Evolutionary conservation across 2,113 vertebrate genomes (phyloP).

Genomic region (Chauna torquata): DNA sequence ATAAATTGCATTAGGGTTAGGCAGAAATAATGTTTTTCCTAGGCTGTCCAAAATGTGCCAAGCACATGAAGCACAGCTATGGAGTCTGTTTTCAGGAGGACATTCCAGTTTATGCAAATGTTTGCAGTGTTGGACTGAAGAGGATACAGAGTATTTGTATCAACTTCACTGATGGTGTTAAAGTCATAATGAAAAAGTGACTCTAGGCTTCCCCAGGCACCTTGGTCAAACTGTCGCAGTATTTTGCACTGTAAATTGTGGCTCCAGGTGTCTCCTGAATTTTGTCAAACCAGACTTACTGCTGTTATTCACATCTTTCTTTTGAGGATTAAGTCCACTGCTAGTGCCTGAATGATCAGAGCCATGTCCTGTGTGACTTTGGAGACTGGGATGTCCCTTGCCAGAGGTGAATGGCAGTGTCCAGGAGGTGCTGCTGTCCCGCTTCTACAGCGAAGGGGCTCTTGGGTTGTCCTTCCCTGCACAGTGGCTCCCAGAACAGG

Average conservation of each 20-base stretch:
- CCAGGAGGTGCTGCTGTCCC: not conserved
- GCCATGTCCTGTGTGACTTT: rapidly evolving
- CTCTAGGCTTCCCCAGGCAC: not conserved
- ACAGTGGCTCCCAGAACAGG: not conserved
- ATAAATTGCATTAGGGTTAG: not conserved
- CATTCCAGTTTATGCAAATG: not conserved
- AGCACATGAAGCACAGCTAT: not conserved
- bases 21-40: not conserved
- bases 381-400: not conserved
- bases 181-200: not conserved
- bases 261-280: not conserved
- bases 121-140: not conserved
- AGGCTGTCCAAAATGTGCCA: not conserved
- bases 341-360: not conserved
- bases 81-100: not conserved
- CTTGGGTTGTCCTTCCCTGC: not conserved
- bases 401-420: rapidly evolving
- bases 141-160: not conserved
- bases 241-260: not conserved
- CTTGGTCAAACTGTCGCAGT: not conserved
- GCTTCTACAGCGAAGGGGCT: no score
- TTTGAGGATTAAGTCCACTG: not conserved
- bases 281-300: not conserved
- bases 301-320: not conserved
- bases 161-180: not conserved